Base-by-base conservation (phyloP, 2,113 vertebrate genomes). In the Numida meleagris region DNA sequence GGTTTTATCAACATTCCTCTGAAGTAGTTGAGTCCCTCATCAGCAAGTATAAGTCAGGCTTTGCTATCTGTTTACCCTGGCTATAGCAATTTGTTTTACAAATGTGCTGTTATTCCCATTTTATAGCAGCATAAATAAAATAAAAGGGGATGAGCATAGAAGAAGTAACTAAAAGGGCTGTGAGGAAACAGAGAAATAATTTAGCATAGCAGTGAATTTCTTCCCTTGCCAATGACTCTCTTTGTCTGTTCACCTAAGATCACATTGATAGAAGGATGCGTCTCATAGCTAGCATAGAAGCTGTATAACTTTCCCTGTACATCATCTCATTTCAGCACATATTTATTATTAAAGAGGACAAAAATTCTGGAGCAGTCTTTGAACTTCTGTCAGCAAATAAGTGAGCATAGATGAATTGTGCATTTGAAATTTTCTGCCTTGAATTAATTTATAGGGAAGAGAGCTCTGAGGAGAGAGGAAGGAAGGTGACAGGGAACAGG, bases 281-380 rank as follows among this genome's bases (percentile, higher is more conserved):
- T 40, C 46, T 55, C 40, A 18, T 3, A 58, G 72, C 12, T 65
- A 24, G 21, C 25, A 6, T 2, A 38, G 45, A 25, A 51, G 2
- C 53, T 46, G 14, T 24, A 33, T 4, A 15, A 29, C 66, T 75
- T 78, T 79, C 50, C 46, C 14, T 61, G 29, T 12, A 14, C 36
- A 6, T 67, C 31, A 3, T n/a, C n/a, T 65, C 34, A 20, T 36
- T 48, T 82, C 29, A 7, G 3, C 10, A 0, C 3, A 2, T 20
- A 5, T 50, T 16, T 38, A 17, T 48, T 66, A 36, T 25, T 90
- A 10, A 70, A 59, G 36, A 70, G 10, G 33, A 50, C 12, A 62
- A 76, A 51, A 7, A 17, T 46, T 65, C 42, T 62, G 31, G n/a
- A 57, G 36, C 46, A 36, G 55, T 36, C 53, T 93, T 66, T 80